Base-by-base conservation (phyloP, 2,888 invertebrate species). In the Luperina testacea region DNA sequence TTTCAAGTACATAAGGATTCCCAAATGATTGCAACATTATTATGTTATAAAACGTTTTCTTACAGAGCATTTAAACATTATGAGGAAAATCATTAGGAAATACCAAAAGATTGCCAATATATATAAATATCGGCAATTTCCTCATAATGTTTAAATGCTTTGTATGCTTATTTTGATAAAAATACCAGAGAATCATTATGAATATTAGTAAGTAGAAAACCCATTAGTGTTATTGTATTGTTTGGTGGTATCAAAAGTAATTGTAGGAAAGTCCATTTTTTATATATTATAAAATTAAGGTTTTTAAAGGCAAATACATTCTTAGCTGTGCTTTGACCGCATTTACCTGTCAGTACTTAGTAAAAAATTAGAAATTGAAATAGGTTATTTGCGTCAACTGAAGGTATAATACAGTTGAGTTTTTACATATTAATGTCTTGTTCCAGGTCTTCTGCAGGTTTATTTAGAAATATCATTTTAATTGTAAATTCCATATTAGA, bases 31-130 rank as follows among this genome's bases (percentile, higher is more conserved):
- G 13, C 1, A 20, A n/a, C 45, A 32, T 48, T 17, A 42, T 63
- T 15, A 63, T 68, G 0, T 45, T 27, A 17, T 15, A 51, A 67
- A 38, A 61, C n/a, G 9, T 42, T 53, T 38, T 51, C 5, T 42
- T 38, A 15, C 17, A 4, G 15, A 15, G 5, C 59, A 32, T 24
- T 59, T 9, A 2, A 38, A 51, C 32, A 70, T 51, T n/a, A 65
- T 17, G 32, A 70, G 68, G 24, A 72, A 69, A 68, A 48, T 59
- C 48, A 68, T 69, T 51, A 57, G 24, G 51, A 69, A 82, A 83
- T 72, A 69, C 51, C 42, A 32, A 51, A 78, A 64, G 15, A 64
- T 69, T 24, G n/a, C 7, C 15, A 8, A 42, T 67, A 57, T 27
- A n/a, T n/a, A n/a, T n/a, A n/a, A n/a, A n/a, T 57, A 67, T 42